phyloP scores from a whole-genome alignment of 2,113 vertebrate species.

The Bombycilla garrulus region DNA sequence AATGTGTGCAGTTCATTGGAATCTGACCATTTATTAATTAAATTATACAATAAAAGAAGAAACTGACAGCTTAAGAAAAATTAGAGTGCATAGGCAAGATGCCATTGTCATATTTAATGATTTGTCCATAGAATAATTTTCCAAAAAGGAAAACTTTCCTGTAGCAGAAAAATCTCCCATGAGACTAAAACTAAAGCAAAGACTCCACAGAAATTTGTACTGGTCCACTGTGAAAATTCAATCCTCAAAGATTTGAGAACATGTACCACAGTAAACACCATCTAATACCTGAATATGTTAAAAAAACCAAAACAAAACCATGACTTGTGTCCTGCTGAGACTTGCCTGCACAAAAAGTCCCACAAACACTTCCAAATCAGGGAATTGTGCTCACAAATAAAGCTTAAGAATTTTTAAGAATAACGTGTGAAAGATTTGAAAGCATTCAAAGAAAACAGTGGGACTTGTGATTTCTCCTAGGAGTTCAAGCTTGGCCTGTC shows the following conservation, averaged over 20 bases:
- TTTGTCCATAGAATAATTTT: not conserved
- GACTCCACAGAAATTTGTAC: not conserved
- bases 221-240: not conserved
- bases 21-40: not conserved
- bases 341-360: not conserved
- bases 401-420: not conserved
- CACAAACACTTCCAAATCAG: not conserved
- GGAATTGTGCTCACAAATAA: not conserved
- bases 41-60: not conserved
- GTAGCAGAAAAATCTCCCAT: not conserved
- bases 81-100: not conserved
- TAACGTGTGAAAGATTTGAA: not conserved
- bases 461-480: not conserved
- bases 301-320: fast-evolving
- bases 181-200: not conserved
- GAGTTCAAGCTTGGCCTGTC: not conserved
- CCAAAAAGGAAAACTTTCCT: not conserved
- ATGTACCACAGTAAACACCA: not conserved
- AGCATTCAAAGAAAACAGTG: not conserved
- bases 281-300: not conserved
- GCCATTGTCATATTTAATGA: not conserved
- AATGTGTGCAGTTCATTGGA: not conserved
- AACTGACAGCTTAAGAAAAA: not conserved
- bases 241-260: not conserved
- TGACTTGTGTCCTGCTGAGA: not conserved